Evolutionary conservation across 2,113 vertebrate genomes (phyloP).

Genomic region (Anseranas semipalmata): DNA sequence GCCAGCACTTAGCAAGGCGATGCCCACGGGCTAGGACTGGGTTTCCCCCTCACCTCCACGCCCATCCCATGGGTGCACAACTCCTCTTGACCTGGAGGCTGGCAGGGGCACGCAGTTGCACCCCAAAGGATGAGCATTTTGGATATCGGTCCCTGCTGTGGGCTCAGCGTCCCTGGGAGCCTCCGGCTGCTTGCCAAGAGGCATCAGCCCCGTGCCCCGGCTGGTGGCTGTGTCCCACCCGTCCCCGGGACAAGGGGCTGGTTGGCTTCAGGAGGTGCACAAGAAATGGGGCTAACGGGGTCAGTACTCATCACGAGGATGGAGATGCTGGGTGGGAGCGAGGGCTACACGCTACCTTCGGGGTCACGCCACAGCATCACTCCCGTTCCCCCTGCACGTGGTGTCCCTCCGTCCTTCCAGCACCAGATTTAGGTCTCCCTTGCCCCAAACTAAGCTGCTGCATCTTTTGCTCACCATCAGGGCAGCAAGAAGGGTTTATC

Average conservation of each 20-base stretch:
- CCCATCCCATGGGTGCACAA: fast-evolving
- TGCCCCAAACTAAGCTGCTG: neutral
- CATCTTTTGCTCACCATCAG: neutral
- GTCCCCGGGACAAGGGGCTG: neutral
- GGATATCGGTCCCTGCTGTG: neutral
- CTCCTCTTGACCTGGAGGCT: neutral
- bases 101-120: neutral
- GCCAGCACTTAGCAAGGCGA: neutral
- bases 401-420: neutral
- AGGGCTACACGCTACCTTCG: neutral
- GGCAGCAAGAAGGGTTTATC: neutral
- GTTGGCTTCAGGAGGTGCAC: neutral
- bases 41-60: fast-evolving
- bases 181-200: neutral
- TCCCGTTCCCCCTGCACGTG: too few species aligned
- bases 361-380: too few species aligned
- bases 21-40: fast-evolving
- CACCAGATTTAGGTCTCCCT: neutral
- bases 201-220: neutral
- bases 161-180: fast-evolving
- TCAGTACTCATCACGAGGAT: fast-evolving
- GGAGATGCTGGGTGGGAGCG: neutral
- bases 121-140: fast-evolving
- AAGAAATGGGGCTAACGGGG: neutral
- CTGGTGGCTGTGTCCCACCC: too few species aligned